Conservation (phyloP, 2,797 vertebrate species). For the Argya squamiceps region DNA sequence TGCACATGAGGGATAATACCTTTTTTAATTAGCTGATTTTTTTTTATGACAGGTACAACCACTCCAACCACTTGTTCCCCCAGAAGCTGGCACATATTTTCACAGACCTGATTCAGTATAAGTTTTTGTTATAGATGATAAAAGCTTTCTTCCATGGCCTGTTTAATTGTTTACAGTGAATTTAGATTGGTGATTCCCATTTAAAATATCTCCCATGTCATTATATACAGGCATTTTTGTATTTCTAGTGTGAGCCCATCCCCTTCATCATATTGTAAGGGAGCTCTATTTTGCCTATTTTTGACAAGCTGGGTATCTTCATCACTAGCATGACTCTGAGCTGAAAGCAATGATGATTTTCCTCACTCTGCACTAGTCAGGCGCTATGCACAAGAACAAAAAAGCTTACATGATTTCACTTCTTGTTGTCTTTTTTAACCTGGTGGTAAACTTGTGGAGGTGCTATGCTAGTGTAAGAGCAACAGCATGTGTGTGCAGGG, state of each 20-base stretch:
- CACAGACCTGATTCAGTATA: not conserved
- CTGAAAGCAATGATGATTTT: constrained; percentile 35
- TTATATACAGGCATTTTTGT: not conserved
- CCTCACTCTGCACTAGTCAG: constrained; percentile 22
- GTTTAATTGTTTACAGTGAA: not conserved
- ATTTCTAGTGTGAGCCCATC: not conserved
- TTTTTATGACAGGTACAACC: not conserved
- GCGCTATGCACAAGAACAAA: constrained; percentile 26
- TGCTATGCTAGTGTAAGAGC: not conserved
- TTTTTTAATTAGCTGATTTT: not conserved
- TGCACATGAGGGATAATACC: rapidly evolving
- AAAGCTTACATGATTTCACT: constrained; percentile 34
- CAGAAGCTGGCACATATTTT: not conserved
- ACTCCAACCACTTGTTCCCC: not conserved
- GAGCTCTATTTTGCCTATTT: not conserved
- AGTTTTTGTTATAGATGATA: not conserved
- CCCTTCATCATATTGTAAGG: rapidly evolving
- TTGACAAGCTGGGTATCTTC: not conserved
- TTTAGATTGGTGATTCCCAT: not conserved
- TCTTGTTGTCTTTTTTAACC: not conserved
- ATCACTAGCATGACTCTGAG: not conserved
- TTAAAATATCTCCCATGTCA: not conserved
- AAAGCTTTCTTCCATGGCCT: not conserved
- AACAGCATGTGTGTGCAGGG: rapidly evolving
- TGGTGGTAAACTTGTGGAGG: not conserved